Evolutionary conservation across 2,797 vertebrate species (phyloP).

Genomic region (Aldrovandia affinis): DNA sequence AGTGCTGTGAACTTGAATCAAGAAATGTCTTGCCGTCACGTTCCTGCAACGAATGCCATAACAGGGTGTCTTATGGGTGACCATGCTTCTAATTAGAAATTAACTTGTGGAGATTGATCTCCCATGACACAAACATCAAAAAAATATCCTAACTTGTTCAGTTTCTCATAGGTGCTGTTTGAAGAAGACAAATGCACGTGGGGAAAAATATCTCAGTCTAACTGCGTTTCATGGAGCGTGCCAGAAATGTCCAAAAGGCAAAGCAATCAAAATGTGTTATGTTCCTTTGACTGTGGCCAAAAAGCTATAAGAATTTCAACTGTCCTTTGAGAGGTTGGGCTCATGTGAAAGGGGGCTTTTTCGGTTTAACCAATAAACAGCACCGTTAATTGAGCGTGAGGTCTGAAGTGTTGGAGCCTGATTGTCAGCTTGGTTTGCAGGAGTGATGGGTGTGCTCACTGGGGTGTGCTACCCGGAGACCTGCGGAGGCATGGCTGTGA

Average conservation of each 20-base stretch:
- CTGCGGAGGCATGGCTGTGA: not conserved
- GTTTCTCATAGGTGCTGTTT: not conserved
- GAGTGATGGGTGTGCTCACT: not conserved
- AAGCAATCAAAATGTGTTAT: not conserved
- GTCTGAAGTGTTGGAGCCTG: not conserved
- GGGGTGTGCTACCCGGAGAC: not conserved
- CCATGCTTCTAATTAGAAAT: not conserved
- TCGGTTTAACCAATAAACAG: not conserved
- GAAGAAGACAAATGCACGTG: not conserved
- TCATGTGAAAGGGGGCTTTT: not conserved
- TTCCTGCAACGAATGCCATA: constrained; percentile 5
- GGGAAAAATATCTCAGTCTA: not conserved
- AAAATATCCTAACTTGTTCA: not conserved
- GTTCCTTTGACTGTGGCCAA: not conserved
- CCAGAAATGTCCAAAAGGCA: not conserved
- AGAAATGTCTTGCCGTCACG: not conserved
- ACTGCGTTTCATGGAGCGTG: not conserved
- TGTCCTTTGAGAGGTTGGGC: not conserved
- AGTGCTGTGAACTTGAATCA: not conserved
- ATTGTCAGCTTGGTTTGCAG: not conserved
- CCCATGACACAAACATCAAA: not conserved
- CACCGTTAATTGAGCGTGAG: not conserved
- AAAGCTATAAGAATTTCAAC: not conserved
- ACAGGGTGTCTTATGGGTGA: not conserved
- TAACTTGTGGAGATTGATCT: not conserved